Evolutionary conservation across 2,797 vertebrate genomes (phyloP).

Genomic region (Eptatretus atami): DNA sequence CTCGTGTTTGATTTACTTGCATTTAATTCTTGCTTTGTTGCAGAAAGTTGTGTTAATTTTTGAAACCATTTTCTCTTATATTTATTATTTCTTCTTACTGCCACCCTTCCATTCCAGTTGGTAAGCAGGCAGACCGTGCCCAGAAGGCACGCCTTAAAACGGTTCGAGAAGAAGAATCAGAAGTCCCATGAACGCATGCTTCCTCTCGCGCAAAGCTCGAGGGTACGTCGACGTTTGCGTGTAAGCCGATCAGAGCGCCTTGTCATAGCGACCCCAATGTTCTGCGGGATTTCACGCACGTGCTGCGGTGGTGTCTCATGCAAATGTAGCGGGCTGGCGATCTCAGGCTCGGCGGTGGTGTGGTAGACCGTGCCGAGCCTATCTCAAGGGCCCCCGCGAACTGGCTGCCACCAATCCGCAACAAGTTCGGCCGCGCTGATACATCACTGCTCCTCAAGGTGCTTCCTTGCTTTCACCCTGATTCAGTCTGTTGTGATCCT

Average conservation of each 20-base stretch:
- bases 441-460: constrained; percentile 86
- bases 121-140: constrained; percentile 82
- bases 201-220: constrained; percentile 78
- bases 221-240: constrained; percentile 65
- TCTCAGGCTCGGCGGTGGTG: constrained; percentile 71
- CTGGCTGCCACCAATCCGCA: constrained; percentile 80
- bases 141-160: constrained; percentile 81
- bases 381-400: constrained; percentile 51
- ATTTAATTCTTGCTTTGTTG: no score
- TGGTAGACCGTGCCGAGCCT: constrained; percentile 79
- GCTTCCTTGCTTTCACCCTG: constrained; percentile 11
- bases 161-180: constrained; percentile 97
- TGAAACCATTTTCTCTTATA: no score
- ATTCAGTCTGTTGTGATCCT: no score
- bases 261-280: constrained; percentile 71
- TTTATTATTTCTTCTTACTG: no score
- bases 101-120: constrained; percentile 15
- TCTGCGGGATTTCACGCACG: constrained; percentile 89
- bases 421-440: constrained; percentile 85
- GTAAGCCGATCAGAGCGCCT: constrained; percentile 81
- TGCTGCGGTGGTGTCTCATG: constrained; percentile 67
- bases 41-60: no score
- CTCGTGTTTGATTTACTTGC: no score
- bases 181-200: constrained; percentile 66
- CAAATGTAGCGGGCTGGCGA: constrained; percentile 70